Evolutionary conservation across 2,797 vertebrate genomes (phyloP), one percentile per base, ranked within the genome.

Genomic region (Streptopelia turtur): DNA sequence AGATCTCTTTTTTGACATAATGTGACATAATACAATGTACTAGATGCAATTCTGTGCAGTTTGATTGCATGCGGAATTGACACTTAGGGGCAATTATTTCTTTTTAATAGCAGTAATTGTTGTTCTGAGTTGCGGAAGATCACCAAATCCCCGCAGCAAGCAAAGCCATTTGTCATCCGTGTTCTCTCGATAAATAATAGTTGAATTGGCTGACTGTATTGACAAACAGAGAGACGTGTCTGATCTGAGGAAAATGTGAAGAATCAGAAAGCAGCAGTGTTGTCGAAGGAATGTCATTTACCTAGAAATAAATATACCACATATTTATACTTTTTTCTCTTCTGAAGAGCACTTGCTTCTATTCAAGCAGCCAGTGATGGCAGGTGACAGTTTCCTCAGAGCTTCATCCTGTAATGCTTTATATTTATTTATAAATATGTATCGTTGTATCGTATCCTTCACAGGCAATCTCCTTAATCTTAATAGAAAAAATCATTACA

Each of bases 11-110:
- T 84, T 30, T 84, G 80, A 82, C 88, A 90, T 31, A 72, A 72
- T 59, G 59, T 90, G 88, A 89, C 90, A 87, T 27, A 92, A 90
- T 49, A 35, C 56, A 77, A 6, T 9, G 77, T n/a, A 80, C 77
- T n/a, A 30, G 59, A 61, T 76, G 74, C 74, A 90, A 91, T 95
- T 92, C 71, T 5, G 31, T 74, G 16, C 80, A 24, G 86, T 71
- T 43, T 39, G 69, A 83, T 45, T 79, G 61, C 69, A 83, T 64
- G 90, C 77, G 41, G 77, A 45, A 45, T 83, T 88, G 92, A 93
- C 92, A 83, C 57, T 93, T 80, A 57, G 41, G 41, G 80, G 78
- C 92, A 93, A 92, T 95, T 94, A 86, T 71, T 94, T 68, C 85
- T 71, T 75, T 80, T 33, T 85, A 92, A 85, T 47, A 57, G 56